A percentile compares a stretch with the other conserved stretches of the same genome.
phyloP scores from a whole-genome alignment of 2,888 invertebrate species.

The Dolichomitus sp. region DNA sequence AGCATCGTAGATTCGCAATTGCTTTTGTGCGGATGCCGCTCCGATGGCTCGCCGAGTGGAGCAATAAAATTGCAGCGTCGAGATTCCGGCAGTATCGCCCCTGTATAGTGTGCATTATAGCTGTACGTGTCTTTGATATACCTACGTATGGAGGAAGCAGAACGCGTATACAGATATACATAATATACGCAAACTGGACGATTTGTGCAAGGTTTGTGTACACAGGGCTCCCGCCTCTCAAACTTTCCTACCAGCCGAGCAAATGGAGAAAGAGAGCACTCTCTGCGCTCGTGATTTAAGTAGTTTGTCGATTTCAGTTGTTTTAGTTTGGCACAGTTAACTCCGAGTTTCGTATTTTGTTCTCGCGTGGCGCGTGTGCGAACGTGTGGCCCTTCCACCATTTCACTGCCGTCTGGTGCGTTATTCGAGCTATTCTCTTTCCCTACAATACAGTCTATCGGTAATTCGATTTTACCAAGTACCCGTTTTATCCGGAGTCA shows the following conservation, averaged over 20 bases:
- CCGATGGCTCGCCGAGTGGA: constrained; percentile 50
- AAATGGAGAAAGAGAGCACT: constrained; percentile 10
- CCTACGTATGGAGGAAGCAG: background rate
- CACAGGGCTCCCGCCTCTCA: constrained; percentile 18
- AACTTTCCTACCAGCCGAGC: constrained; percentile 48
- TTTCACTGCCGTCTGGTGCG: constrained; percentile 23
- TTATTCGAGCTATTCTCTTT: background rate
- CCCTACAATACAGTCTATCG: too few species aligned
- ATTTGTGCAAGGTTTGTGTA: constrained; percentile 8
- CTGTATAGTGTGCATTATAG: constrained; percentile 36
- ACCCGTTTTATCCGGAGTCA: too few species aligned
- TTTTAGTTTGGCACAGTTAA: constrained; percentile 68
- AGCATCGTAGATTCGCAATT: constrained; percentile 60
- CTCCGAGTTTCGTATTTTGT: constrained; percentile 57
- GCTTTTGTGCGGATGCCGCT: constrained; percentile 59
- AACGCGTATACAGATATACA: constrained; percentile 3
- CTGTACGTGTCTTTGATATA: constrained; percentile 14
- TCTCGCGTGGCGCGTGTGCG: constrained; percentile 32
- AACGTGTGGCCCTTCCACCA: constrained; percentile 27
- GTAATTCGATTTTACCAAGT: too few species aligned
- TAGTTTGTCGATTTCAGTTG: constrained; percentile 69
- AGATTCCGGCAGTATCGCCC: constrained; percentile 63
- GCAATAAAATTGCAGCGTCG: constrained; percentile 63
- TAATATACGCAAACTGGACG: background rate
- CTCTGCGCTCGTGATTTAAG: constrained; percentile 61